A percentile compares a stretch with the other conserved stretches of the same genome.
phyloP scores from a whole-genome alignment of 1,140 invertebrate genomes.

The Lysiphlebus fabarum region DNA sequence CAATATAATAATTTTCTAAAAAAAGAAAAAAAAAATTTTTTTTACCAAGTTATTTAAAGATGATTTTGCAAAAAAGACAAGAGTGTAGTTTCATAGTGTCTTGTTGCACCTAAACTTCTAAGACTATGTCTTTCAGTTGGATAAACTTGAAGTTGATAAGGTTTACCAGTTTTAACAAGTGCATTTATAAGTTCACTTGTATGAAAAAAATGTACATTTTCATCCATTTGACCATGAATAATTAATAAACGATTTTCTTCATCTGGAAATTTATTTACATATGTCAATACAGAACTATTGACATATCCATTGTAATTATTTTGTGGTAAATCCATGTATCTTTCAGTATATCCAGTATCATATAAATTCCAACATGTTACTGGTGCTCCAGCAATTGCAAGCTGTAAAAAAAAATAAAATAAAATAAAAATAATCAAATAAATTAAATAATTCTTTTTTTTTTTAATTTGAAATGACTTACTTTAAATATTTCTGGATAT shows the following conservation, averaged over 20 bases:
- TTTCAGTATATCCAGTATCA: slow-evolving; percentile 94
- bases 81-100: slow-evolving; percentile 93
- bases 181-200: slow-evolving; percentile 88
- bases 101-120: slow-evolving; percentile 86
- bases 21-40: background rate
- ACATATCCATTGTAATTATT: slow-evolving; percentile 76
- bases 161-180: slow-evolving; percentile 88
- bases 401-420: slow-evolving; percentile 31
- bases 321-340: slow-evolving; percentile 93
- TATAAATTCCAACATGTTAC: slow-evolving; percentile 93
- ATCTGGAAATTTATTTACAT: slow-evolving; percentile 84
- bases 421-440: background rate
- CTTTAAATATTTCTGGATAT: slow-evolving; percentile 79
- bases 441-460: slow-evolving; percentile 13
- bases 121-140: slow-evolving; percentile 93
- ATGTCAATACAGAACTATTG: slow-evolving; percentile 72
- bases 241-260: slow-evolving; percentile 93
- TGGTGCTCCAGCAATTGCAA: slow-evolving; percentile 92
- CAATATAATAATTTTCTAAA: background rate
- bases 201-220: slow-evolving; percentile 99
- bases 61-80: slow-evolving; percentile 90
- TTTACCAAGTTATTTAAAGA: slow-evolving; percentile 37
- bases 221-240: slow-evolving; percentile 96
- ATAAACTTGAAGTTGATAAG: slow-evolving; percentile 87
- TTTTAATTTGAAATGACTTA: slow-evolving; percentile 39